Percentiles rank a stretch among this genome's conserved stretches.
These are phyloP conservation scores for Etheostoma perlongum DNA, from an alignment of 2,797 vertebrate genomes.

Conservation along the genomic window DNA sequence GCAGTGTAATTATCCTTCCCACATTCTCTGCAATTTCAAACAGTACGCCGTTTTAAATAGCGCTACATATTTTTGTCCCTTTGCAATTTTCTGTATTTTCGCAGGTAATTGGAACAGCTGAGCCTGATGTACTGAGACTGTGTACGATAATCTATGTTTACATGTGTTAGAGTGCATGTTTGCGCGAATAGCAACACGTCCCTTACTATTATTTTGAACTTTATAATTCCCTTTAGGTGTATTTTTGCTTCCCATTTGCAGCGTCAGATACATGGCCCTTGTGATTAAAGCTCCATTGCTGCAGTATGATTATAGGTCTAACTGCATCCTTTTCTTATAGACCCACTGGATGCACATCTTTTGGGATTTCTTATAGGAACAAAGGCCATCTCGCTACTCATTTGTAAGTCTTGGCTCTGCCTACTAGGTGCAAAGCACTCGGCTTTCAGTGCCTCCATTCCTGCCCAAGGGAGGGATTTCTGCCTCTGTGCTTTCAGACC, in stretches of 20 bases:
- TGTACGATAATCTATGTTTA: no score
- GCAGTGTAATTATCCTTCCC: not conserved
- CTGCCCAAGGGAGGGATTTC: constrained; percentile 11
- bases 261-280: no score
- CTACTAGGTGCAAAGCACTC: not conserved
- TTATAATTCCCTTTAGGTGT: no score
- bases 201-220: no score
- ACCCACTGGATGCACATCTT: constrained; percentile 4
- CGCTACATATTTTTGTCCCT: not conserved
- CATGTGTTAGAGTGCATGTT: no score
- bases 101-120: not conserved
- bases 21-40: not conserved
- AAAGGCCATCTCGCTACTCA: not conserved
- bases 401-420: constrained; percentile 3
- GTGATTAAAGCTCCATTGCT: not conserved
- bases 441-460: not conserved
- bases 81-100: not conserved
- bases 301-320: not conserved
- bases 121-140: no score
- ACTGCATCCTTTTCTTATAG: not conserved
- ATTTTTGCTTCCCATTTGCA: no score
- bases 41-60: not conserved
- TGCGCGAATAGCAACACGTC: no score
- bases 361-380: not conserved
- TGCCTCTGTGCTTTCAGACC: constrained; percentile 20